A percentile compares a stretch with the other conserved stretches of the same genome.
phyloP scores from a whole-genome alignment of 2,888 invertebrate species.

The Pristionchus fissidentatus region DNA sequence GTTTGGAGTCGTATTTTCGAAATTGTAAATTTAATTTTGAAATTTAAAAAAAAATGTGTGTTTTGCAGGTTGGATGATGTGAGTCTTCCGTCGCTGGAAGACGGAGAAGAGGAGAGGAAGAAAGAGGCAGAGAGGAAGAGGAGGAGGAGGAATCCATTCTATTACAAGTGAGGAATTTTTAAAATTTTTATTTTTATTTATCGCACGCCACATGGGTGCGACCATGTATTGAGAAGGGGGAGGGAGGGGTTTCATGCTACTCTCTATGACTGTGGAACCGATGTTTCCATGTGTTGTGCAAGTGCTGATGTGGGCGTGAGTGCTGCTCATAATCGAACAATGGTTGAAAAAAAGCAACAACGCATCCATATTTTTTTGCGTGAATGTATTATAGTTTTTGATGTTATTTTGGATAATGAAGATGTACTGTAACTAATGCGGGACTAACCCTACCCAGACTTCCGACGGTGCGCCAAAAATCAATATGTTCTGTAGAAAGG shows the following conservation, averaged over 20 bases:
- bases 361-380: too few relatives aligned
- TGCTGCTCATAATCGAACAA: background rate
- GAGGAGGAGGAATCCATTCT: slow-evolving; percentile 38
- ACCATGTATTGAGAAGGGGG: too few relatives aligned
- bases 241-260: too few relatives aligned
- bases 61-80: background rate
- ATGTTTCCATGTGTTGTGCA: background rate
- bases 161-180: slow-evolving; percentile 9
- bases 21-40: background rate
- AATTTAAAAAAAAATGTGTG: background rate
- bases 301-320: background rate
- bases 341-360: too few relatives aligned
- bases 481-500: too few relatives aligned
- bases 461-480: too few relatives aligned
- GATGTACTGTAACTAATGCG: too few relatives aligned
- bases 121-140: background rate
- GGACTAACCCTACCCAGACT: too few relatives aligned
- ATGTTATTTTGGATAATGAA: too few relatives aligned
- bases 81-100: background rate
- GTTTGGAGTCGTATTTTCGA: background rate
- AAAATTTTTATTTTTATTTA: background rate
- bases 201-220: too few relatives aligned
- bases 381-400: too few relatives aligned
- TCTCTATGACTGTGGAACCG: too few relatives aligned
- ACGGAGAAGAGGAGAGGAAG: background rate